Evolutionary conservation across 2,888 invertebrate genomes (phyloP).

Genomic region (Polydrusus cervinus): DNA sequence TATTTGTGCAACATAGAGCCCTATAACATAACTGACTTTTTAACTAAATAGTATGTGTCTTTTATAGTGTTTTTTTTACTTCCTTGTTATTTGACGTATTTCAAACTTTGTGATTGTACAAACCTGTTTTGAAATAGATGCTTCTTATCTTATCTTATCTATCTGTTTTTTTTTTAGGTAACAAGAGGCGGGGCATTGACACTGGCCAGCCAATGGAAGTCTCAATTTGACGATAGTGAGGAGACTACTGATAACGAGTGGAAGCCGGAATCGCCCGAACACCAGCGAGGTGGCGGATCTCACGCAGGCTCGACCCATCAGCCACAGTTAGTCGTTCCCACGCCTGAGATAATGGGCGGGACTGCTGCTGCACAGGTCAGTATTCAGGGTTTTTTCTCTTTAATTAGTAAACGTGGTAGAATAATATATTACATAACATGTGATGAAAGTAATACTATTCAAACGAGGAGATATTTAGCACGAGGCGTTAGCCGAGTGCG

Average conservation of each 20-base stretch:
- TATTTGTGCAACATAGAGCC: no score
- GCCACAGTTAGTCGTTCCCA: slow-evolving; percentile 21
- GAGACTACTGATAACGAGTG: slow-evolving; percentile 96
- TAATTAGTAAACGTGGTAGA: not conserved
- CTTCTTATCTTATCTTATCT: no score
- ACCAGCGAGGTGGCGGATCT: slow-evolving; percentile 63
- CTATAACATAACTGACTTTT: no score
- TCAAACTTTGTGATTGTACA: no score
- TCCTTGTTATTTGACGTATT: no score
- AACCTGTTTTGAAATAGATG: no score
- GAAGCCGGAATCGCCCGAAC: slow-evolving; percentile 87
- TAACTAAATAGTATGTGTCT: no score
- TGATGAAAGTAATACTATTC: no score
- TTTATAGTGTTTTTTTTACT: no score
- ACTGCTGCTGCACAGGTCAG: slow-evolving; percentile 42
- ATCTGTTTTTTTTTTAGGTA: slow-evolving; percentile 73
- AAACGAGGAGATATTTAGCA: no score
- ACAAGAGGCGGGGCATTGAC: slow-evolving; percentile 91
- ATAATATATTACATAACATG: no score
- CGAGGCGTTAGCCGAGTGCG: no score
- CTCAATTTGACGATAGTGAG: slow-evolving; percentile 96
- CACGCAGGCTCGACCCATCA: slow-evolving; percentile 47
- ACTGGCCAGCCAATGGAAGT: slow-evolving; percentile 95
- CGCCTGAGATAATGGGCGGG: slow-evolving; percentile 25
- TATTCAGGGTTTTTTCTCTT: slow-evolving; percentile 2